Evolutionary conservation across 2,888 invertebrate genomes (phyloP).

Genomic region (Pyrrhosoma nymphula): DNA sequence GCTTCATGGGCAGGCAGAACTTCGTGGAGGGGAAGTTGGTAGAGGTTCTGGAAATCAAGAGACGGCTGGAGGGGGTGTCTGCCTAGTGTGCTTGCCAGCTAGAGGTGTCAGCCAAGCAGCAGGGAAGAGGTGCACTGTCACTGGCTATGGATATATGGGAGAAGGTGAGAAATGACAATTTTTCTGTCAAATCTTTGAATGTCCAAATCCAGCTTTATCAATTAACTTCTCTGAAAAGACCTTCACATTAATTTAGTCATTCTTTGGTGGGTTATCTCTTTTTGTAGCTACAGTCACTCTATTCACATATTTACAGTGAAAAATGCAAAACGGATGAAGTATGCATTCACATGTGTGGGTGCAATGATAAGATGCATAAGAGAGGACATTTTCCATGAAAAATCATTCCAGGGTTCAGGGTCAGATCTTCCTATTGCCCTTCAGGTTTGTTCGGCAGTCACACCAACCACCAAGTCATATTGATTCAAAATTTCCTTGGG

Average conservation of each 20-base stretch:
- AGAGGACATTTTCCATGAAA: too few relatives aligned
- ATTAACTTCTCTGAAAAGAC: neutral
- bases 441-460: too few relatives aligned
- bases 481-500: too few relatives aligned
- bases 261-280: too few relatives aligned
- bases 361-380: too few relatives aligned
- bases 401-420: too few relatives aligned
- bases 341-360: too few relatives aligned
- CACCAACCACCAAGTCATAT: too few relatives aligned
- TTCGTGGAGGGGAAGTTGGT: conserved; percentile 78
- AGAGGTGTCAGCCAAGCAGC: conserved; percentile 93
- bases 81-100: conserved; percentile 92
- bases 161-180: conserved; percentile 83
- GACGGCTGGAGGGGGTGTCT: conserved; percentile 84
- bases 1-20: conserved; percentile 92
- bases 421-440: too few relatives aligned
- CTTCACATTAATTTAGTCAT: neutral
- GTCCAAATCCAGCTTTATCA: neutral
- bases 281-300: too few relatives aligned
- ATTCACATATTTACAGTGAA: too few relatives aligned
- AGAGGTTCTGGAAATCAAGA: conserved; percentile 57
- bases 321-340: too few relatives aligned
- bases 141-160: conserved; percentile 97
- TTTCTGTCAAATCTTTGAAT: neutral
- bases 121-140: conserved; percentile 94